Percentiles rank a stretch among this genome's conserved stretches.
phyloP scores from a whole-genome alignment of 1,140 invertebrate genomes.

The Bombus turneri region DNA sequence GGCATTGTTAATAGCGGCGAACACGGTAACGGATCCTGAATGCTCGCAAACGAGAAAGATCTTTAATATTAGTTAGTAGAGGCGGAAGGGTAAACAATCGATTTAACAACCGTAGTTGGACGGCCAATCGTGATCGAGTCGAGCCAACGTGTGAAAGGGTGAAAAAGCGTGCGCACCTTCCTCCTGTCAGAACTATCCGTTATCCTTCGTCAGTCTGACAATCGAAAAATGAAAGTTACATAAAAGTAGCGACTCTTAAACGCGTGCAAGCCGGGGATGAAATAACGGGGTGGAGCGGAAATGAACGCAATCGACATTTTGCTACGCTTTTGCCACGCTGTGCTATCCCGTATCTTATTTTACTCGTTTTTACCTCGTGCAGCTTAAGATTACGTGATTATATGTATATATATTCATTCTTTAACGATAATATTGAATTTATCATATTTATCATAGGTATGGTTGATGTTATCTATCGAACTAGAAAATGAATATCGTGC shows the following conservation, averaged over 20 bases:
- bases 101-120: slow-evolving; percentile 47
- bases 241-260: slow-evolving; percentile 16
- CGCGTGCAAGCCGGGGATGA: neutral
- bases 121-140: slow-evolving; percentile 17
- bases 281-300: neutral
- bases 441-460: neutral
- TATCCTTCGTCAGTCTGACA: slow-evolving; percentile 32
- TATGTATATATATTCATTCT: neutral
- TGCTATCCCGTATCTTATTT: neutral
- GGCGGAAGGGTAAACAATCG: slow-evolving; percentile 55
- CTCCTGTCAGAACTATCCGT: slow-evolving; percentile 18
- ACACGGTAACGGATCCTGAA: slow-evolving; percentile 29
- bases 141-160: slow-evolving; percentile 1
- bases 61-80: slow-evolving; percentile 55
- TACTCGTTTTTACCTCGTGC: neutral
- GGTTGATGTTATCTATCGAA: neutral
- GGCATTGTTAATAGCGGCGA: slow-evolving; percentile 20
- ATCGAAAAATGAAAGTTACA: slow-evolving; percentile 35
- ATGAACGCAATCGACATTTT: slow-evolving; percentile 9
- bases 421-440: neutral
- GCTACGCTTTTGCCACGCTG: neutral
- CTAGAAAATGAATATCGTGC: too few species aligned
- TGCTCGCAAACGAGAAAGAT: slow-evolving; percentile 55
- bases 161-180: neutral
- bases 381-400: neutral